phyloP scores from a whole-genome alignment of 2,888 invertebrate species.

The Melieria crassipennis region DNA sequence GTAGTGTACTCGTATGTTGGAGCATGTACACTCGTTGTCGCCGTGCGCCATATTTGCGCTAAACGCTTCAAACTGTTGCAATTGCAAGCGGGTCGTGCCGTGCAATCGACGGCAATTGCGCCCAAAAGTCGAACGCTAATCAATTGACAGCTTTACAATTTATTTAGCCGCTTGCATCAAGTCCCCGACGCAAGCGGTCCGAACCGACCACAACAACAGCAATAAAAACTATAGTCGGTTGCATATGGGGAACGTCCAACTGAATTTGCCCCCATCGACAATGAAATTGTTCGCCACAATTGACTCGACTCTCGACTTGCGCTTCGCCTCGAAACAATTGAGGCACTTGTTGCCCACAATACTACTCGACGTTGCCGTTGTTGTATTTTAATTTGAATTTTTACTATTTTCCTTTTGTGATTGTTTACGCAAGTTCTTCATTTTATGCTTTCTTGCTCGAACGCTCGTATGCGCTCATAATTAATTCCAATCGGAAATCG shows the following conservation, averaged over 20 bases:
- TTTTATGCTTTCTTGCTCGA: background rate
- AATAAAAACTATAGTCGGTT: conserved; percentile 29
- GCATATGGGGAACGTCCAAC: conserved; percentile 22
- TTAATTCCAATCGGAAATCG: conserved; percentile 49
- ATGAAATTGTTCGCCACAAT: conserved; percentile 29
- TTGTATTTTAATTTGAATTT: conserved; percentile 15
- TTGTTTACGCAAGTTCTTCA: conserved; percentile 11
- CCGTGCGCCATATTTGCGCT: no score
- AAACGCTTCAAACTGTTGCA: no score
- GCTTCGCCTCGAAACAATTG: conserved; percentile 3
- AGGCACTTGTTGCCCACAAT: conserved; percentile 13
- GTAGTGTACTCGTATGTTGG: no score
- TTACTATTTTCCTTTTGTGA: conserved; percentile 17
- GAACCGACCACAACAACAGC: background rate
- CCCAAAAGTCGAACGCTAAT: conserved; percentile 42
- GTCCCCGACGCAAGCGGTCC: background rate
- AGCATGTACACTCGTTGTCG: no score
- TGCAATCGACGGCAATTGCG: conserved; percentile 14
- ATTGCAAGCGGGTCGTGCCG: background rate
- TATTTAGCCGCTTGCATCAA: conserved; percentile 3
- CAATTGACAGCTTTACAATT: conserved; percentile 41
- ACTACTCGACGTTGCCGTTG: conserved; percentile 9
- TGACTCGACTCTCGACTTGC: conserved; percentile 41
- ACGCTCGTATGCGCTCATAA: conserved; percentile 35
- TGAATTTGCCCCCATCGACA: conserved; percentile 1